Conservation (phyloP, 2,888 invertebrate genomes). For the Eilema griseolum region DNA sequence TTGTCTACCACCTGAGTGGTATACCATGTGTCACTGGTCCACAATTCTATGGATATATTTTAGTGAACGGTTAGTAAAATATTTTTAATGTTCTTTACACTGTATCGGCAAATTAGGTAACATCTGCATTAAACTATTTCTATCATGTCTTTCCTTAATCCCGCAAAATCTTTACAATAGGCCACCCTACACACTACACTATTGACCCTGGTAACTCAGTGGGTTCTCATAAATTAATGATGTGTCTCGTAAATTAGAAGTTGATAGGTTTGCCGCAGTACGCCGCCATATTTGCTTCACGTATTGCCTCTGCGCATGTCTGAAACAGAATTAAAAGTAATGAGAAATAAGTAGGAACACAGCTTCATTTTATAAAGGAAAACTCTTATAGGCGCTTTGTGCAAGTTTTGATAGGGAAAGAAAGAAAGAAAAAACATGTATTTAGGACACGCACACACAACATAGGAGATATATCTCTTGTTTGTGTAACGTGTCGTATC, state of each 20-base stretch:
- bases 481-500: not conserved
- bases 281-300: constrained; percentile 98
- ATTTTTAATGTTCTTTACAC: not conserved
- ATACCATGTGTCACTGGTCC: not conserved
- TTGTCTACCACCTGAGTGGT: no score
- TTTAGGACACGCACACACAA: no score
- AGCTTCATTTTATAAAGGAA: not conserved
- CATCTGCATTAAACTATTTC: not conserved
- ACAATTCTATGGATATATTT: not conserved
- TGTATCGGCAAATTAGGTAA: not conserved
- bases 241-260: constrained; percentile 88
- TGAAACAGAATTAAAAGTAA: constrained; percentile 75
- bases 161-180: constrained; percentile 11
- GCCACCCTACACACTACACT: constrained; percentile 27
- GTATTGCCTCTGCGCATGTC: constrained; percentile 98
- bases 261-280: constrained; percentile 99
- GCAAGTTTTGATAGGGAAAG: no score
- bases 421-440: no score
- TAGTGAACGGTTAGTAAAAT: not conserved
- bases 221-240: constrained; percentile 49
- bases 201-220: constrained; percentile 54
- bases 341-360: not conserved
- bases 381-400: not conserved
- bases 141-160: not conserved
- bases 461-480: not conserved